Conservation (phyloP, 2,113 vertebrate species). For the Microcebus ravelobensis region DNA sequence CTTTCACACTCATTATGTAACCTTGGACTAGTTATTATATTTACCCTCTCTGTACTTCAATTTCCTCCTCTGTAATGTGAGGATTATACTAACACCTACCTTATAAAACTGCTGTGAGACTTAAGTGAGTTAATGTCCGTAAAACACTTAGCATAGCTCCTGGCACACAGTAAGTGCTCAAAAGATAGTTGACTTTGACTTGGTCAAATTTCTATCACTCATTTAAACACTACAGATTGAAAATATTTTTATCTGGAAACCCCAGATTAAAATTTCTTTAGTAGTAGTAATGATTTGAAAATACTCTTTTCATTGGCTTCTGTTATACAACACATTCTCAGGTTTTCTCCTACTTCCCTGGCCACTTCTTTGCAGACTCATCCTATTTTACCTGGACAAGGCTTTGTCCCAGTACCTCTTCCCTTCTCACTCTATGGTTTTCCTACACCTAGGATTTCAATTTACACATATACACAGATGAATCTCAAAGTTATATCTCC, state of each 20-base stretch:
- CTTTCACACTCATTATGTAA: slow-evolving; percentile 3
- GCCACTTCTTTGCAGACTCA: not conserved
- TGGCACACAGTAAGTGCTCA: not conserved
- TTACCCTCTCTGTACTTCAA: not conserved
- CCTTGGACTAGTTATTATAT: not conserved
- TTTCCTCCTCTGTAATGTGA: not conserved
- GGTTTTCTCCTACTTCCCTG: not conserved
- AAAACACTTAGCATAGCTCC: not conserved
- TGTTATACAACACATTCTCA: not conserved
- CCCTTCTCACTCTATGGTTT: not conserved
- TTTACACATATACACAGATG: not conserved
- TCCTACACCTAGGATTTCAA: not conserved
- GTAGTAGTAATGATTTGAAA: not conserved
- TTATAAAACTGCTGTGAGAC: slow-evolving; percentile 18
- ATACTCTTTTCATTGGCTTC: not conserved
- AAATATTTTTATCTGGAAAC: slow-evolving; percentile 20
- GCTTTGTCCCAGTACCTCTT: not conserved
- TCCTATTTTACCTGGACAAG: not conserved
- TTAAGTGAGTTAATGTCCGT: not conserved
- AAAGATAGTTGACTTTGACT: not conserved
- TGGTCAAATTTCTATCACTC: slow-evolving; percentile 24
- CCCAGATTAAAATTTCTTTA: not conserved
- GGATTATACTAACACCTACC: not conserved
- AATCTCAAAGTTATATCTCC: not conserved
- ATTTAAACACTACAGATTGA: not conserved